Evolutionary conservation across 2,888 invertebrate genomes (phyloP).

Genomic region (Norana najaformis): DNA sequence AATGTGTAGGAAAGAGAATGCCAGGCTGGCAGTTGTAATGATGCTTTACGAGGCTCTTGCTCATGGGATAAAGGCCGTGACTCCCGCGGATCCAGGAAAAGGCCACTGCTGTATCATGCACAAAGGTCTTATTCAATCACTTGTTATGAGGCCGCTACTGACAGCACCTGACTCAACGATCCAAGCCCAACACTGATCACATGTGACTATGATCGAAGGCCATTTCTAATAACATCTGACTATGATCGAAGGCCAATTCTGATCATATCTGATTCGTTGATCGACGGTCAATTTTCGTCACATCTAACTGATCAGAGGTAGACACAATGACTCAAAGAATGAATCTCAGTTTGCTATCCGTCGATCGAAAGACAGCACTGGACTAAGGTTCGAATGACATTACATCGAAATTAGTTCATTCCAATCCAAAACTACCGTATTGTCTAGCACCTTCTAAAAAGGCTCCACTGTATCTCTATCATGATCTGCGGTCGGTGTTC

Average conservation of each 20-base stretch:
- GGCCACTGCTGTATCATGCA: neutral
- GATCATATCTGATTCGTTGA: neutral
- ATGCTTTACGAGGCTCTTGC: neutral
- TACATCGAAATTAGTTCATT: too few relatives aligned
- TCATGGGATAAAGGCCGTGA: neutral
- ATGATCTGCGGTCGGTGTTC: too few relatives aligned
- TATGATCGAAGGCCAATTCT: neutral
- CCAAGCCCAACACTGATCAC: neutral
- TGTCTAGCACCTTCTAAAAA: too few relatives aligned
- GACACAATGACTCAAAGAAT: neutral
- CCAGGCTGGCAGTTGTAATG: neutral
- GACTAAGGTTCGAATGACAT: too few relatives aligned
- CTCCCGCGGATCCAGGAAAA: neutral
- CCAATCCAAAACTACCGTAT: too few relatives aligned
- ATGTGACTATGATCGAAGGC: neutral
- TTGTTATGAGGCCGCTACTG: neutral
- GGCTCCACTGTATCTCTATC: too few relatives aligned
- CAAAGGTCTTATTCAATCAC: neutral
- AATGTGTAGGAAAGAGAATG: neutral
- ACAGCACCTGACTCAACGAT: neutral
- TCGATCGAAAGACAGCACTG: neutral
- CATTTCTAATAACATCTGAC: neutral
- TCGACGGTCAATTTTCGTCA: neutral
- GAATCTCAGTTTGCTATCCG: neutral
- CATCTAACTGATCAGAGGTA: neutral